Evolutionary conservation across 2,888 invertebrate genomes (phyloP), one percentile per base, ranked within the genome.

Genomic region (Acanthosepion esculentum): DNA sequence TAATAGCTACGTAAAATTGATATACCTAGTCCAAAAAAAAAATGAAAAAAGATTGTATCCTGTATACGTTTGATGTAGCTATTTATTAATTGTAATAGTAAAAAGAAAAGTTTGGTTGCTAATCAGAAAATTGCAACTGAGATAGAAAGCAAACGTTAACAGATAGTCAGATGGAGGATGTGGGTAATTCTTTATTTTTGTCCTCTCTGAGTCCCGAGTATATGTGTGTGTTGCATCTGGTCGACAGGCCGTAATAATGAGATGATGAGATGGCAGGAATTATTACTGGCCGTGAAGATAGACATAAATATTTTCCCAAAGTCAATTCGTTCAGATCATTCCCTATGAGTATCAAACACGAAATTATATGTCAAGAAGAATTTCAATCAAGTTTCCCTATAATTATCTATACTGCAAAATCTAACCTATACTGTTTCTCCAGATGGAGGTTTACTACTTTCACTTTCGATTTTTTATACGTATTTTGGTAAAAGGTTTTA

Each of bases 331-430:
- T n/a, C 29, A n/a, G 29, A 29, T n/a, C 78, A 78, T 15, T 78
- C n/a, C 78, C n/a, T 29, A n/a, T n/a, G 78, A 78, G 78, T 4
- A 29, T 78, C n/a, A n/a, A 78, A n/a, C 78, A 2, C 15, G 78
- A n/a, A 78, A 78, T 78, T 78, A n/a, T 78, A n/a, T n/a, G 78
- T 78, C 78, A 78, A 78, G 78, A 78, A 78, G n/a, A 78, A 78
- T 78, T 78, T n/a, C n/a, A 78, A 78, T 78, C 78, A 29, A n/a
- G 29, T n/a, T 78, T 78, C 10, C 59, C 7, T 23, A 59, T 59
- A 10, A n/a, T 29, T n/a, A 78, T 29, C n/a, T n/a, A n/a, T n/a
- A 12, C n/a, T n/a, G n/a, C n/a, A 78, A 78, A n/a, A 78, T 8
- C 2, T 7, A n/a, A n/a, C 8, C 78, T 78, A 10, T 8, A 18